Conservation (phyloP, 2,113 vertebrate species). For the Notarius quadriscutis region DNA sequence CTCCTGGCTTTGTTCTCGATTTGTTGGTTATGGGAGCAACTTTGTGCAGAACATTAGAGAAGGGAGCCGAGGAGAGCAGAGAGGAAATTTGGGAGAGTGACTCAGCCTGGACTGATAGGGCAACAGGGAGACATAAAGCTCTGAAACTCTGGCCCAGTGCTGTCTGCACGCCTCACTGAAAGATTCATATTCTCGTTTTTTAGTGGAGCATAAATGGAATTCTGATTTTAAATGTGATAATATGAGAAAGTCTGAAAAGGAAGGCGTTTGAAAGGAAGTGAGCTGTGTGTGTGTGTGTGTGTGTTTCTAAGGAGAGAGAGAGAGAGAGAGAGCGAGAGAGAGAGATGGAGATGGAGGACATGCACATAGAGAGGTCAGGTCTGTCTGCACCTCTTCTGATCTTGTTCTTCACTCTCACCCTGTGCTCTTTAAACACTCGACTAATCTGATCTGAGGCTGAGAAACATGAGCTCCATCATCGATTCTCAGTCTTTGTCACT, state of each 20-base stretch:
- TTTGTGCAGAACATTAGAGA: constrained; percentile 26
- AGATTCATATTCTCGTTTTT: constrained; percentile 61
- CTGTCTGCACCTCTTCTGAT: constrained; percentile 34
- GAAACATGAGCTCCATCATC: constrained; percentile 46
- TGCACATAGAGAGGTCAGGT: constrained; percentile 18
- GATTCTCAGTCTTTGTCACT: constrained; percentile 47
- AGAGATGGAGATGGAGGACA: neutral
- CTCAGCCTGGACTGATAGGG: constrained; percentile 64
- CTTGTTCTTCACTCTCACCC: constrained; percentile 26
- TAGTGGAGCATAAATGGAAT: constrained; percentile 15
- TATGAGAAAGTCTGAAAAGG: constrained; percentile 22
- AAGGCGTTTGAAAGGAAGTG: constrained; percentile 18
- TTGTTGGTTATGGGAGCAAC: neutral
- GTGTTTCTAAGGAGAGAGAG: constrained; percentile 4
- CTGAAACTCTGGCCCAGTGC: constrained; percentile 48
- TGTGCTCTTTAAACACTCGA: constrained; percentile 35
- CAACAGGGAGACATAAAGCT: constrained; percentile 67
- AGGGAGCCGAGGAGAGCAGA: constrained; percentile 34
- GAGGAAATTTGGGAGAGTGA: constrained; percentile 57
- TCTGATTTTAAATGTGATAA: constrained; percentile 26
- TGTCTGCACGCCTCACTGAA: constrained; percentile 58
- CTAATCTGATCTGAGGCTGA: constrained; percentile 38
- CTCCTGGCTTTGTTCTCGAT: neutral
- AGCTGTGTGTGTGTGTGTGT: neutral
- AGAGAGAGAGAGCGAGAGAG: neutral